Evolutionary conservation across 2,888 invertebrate species (phyloP), one percentile per base, ranked within the genome.

Genomic region (Euphydryas editha): DNA sequence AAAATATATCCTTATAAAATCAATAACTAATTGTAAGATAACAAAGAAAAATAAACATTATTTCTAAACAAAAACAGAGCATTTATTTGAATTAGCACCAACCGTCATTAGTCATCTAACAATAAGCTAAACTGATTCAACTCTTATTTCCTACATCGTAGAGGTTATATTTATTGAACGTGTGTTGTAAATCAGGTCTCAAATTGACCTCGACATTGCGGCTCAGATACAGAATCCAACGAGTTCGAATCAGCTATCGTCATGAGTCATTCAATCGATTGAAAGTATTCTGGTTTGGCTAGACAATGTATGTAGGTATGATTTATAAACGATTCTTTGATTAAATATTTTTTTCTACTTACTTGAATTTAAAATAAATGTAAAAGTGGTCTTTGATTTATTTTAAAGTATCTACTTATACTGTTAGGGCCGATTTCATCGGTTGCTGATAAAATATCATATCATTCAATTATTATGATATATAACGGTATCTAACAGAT

Each of bases 171-270:
- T 49, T 37, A 39, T 30, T 47, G n/a, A 18, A 21, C 15, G 11
- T 39, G 63, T 55, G 62, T 65, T 65, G 56, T 54, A 21, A 54
- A 62, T 65, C 62, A 67, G 62, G 59, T 13, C 61, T 59, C 57
- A 21, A 55, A 49, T 58, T 58, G 67, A 57, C 70, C 70, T 70
- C 70, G 67, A 70, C 70, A 65, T 65, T 67, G 60, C 47, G 46
- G 13, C 55, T 20, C 58, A 42, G 46, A 44, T 30, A 51, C 39
- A 15, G 24, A 51, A 51, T 24, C 51, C 15, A 51, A 51, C 24
- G n/a, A 24, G 24, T 24, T 30, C 7, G 3, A 24, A 51, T 51
- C 51, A 24, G 24, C 24, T 30, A n/a, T 15, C n/a, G 15, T 17
- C 24, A 46, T 17, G 62, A 56, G 47, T 56, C 62, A 62, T 56